These are phyloP conservation scores for Subanguina moxae DNA, from an alignment of 1,140 invertebrate species.

Conservation along the genomic window DNA sequence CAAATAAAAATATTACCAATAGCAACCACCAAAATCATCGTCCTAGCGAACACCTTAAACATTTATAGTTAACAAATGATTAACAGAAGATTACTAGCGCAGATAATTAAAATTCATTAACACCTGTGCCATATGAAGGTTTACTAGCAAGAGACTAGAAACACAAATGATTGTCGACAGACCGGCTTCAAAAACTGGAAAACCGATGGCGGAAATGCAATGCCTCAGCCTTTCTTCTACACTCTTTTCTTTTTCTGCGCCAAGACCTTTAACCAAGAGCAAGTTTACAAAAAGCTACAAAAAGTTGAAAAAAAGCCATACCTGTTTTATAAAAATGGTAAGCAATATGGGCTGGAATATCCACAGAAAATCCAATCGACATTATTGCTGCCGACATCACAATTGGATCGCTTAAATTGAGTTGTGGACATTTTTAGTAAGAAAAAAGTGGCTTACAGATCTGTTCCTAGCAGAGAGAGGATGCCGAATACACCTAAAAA, in stretches of 20 bases:
- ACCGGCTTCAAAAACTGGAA: conserved; percentile 45
- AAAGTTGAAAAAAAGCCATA: not conserved
- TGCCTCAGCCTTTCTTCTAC: conserved; percentile 40
- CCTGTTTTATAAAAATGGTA: conserved; percentile 44
- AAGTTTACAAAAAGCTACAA: conserved; percentile 1
- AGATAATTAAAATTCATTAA: conserved; percentile 14
- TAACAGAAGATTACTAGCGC: no score
- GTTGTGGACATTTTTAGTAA: conserved; percentile 20
- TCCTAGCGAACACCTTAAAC: conserved; percentile 36
- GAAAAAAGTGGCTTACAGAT: not conserved
- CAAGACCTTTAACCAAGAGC: not conserved
- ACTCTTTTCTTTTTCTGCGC: conserved; percentile 17
- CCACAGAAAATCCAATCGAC: conserved; percentile 45
- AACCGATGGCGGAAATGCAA: conserved; percentile 43
- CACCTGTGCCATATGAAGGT: conserved; percentile 43
- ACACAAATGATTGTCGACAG: conserved; percentile 48
- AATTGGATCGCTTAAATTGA: conserved; percentile 5
- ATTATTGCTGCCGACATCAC: conserved; percentile 36
- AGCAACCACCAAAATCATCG: conserved; percentile 46
- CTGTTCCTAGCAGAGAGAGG: conserved; percentile 36
- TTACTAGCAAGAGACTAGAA: conserved; percentile 37
- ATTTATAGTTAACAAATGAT: not conserved
- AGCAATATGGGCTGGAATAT: conserved; percentile 47
- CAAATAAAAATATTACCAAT: conserved; percentile 10
- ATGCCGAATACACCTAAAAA: conserved; percentile 48